Conservation (phyloP, 2,797 vertebrate genomes). For the Tragopan temminckii region DNA sequence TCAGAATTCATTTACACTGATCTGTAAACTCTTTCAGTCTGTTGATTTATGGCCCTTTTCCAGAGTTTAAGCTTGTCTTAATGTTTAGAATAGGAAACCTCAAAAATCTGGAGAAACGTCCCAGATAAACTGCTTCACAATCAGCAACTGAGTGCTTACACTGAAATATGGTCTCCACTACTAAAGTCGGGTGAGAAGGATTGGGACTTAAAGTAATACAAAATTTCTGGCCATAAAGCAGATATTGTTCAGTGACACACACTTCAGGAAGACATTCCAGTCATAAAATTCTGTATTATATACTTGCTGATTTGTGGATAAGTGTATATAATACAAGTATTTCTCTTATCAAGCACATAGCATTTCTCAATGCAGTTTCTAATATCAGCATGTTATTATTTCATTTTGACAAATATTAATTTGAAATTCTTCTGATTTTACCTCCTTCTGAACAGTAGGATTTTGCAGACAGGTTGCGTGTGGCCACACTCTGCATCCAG, state of each 20-base stretch:
- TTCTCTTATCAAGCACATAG: not conserved
- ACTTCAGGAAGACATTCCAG: not conserved
- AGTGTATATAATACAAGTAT: not conserved
- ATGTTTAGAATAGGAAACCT: conserved; percentile 23
- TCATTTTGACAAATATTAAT: not conserved
- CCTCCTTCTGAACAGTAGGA: not conserved
- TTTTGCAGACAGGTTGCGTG: not conserved
- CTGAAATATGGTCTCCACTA: not conserved
- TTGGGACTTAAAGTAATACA: not conserved
- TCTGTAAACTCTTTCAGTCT: not conserved
- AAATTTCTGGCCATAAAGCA: not conserved
- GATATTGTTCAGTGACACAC: not conserved
- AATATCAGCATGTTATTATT: not conserved
- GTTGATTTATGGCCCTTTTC: not conserved
- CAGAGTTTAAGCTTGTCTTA: not conserved
- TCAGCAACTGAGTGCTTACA: not conserved
- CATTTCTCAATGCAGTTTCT: not conserved
- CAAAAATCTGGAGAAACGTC: conserved; percentile 15
- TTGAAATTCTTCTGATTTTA: not conserved
- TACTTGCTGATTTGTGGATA: not conserved
- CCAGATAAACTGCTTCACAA: not conserved
- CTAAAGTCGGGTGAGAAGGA: not conserved
- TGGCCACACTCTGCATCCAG: not conserved
- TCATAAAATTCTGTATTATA: not conserved
- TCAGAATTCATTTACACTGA: not conserved